A percentile compares a stretch with the other conserved stretches of the same genome.
Evolutionary conservation across 2,888 invertebrate genomes (phyloP).

Genomic region (Pseudeuparius sepicola): DNA sequence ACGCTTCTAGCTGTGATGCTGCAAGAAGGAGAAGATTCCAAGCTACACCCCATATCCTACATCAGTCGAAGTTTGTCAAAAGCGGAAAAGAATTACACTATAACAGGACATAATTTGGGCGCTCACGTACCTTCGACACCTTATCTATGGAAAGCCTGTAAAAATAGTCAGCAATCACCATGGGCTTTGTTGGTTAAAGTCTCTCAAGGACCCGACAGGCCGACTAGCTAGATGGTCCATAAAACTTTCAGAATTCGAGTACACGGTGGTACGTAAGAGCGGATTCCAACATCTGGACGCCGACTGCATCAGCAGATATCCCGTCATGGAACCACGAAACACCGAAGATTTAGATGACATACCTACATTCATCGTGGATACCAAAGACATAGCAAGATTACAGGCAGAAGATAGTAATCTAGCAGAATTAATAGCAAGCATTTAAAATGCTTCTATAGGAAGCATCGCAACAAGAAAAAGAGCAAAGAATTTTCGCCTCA

Average conservation of each 20-base stretch:
- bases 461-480: constrained; percentile 17
- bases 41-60: too few species aligned
- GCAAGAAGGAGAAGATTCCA: too few species aligned
- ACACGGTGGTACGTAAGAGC: constrained; percentile 9
- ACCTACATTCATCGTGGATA: constrained; percentile 16
- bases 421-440: constrained; percentile 14
- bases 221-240: constrained; percentile 6
- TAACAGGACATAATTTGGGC: constrained; percentile 6
- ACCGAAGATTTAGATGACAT: constrained; percentile 15
- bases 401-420: constrained; percentile 17
- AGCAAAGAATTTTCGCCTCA: constrained; percentile 19
- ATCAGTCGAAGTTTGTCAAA: background rate
- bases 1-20: too few species aligned
- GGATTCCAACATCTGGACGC: constrained; percentile 10
- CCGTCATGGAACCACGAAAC: background rate
- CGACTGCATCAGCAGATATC: constrained; percentile 11
- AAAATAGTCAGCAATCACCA: constrained; percentile 7
- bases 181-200: too few species aligned
- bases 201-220: constrained; percentile 9
- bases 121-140: constrained; percentile 1
- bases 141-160: constrained; percentile 7
- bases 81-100: constrained; percentile 6
- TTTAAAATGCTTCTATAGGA: constrained; percentile 13
- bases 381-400: constrained; percentile 13
- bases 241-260: constrained; percentile 4